These are phyloP conservation scores for Callorhinus ursinus DNA, from an alignment of 2,113 vertebrate genomes.

Conservation along the genomic window DNA sequence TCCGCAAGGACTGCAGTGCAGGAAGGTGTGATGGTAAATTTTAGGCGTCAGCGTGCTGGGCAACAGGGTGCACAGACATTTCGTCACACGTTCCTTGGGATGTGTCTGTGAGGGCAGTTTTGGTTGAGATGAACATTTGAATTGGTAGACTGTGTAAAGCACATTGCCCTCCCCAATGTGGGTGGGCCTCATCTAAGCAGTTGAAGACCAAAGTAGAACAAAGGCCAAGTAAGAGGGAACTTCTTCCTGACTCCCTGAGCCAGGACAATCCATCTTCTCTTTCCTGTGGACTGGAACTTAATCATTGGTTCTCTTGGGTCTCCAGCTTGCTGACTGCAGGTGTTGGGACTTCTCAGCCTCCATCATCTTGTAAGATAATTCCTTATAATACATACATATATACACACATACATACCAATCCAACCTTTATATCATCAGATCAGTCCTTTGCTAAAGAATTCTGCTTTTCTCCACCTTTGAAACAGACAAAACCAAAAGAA, in stretches of 20 bases:
- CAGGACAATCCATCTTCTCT: neutral
- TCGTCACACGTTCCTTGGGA: neutral
- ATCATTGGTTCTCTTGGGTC: neutral
- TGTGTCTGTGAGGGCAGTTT: neutral
- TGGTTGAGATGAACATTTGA: neutral
- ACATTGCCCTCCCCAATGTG: neutral
- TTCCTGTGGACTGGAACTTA: neutral
- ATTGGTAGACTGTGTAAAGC: neutral
- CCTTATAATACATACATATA: neutral
- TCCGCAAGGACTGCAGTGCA: slow-evolving; percentile 77
- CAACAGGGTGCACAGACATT: neutral
- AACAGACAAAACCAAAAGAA: neutral
- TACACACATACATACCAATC: slow-evolving; percentile 85
- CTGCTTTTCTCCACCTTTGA: slow-evolving; percentile 92
- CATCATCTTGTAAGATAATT: neutral
- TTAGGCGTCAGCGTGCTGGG: neutral
- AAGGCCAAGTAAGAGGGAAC: neutral
- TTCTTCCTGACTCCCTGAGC: neutral
- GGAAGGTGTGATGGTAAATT: slow-evolving; percentile 49
- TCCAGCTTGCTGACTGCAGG: neutral
- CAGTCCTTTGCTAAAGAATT: slow-evolving; percentile 88
- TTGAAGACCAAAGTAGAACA: neutral
- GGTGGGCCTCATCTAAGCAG: neutral
- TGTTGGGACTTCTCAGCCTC: neutral
- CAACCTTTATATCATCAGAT: slow-evolving; percentile 92